Evolutionary conservation across 2,113 vertebrate genomes (phyloP), one percentile per base, ranked within the genome.

Genomic region (Mobula hypostoma): DNA sequence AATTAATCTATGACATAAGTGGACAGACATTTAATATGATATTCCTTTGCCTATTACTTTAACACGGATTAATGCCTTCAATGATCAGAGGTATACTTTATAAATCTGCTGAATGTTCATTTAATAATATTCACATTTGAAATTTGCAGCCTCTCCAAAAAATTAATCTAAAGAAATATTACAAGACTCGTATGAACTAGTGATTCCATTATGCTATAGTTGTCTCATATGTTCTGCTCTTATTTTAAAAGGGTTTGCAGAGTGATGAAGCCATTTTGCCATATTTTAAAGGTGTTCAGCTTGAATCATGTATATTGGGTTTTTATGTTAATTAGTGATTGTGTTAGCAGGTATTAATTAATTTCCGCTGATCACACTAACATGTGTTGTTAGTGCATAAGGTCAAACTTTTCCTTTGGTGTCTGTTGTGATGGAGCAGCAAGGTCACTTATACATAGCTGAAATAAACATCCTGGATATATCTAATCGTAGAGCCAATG

Each of bases 221-320:
- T 93, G 72, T 48, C 24, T 56, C 6, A 7, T 74, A 56, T 76
- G 40, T 72, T 72, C 68, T 48, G 9, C 19, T 72, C 74, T 32
- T 12, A 74, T 72, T 72, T 48, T 27, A 93, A 93, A 93, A 93
- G 7, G 6, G 68, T 70, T 70, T 70, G 17, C 68, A 70, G 68
- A 70, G 68, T 0, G 1, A 70, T 17, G 17, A 70, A 70, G 68
- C 68, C 7, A 70, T 17, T 70, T 2, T 72, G n/a, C 32, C 24
- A 15, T 27, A 92, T 72, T 72, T 40, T 92, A 92, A 92, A 88
- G 83, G 58, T 88, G 83, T 15, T n/a, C 83, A 61, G 56, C 27
- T 61, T 29, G 56, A 24, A 17, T 72, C 32, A 92, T 92, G 70
- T 74, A 72, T 19, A 72, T 72, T 72, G 68, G 21, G 48, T 93